Percentiles rank a stretch among this genome's conserved stretches.
phyloP scores from a whole-genome alignment of 1,140 invertebrate genomes.

The Tetramorium parvispinum region DNA sequence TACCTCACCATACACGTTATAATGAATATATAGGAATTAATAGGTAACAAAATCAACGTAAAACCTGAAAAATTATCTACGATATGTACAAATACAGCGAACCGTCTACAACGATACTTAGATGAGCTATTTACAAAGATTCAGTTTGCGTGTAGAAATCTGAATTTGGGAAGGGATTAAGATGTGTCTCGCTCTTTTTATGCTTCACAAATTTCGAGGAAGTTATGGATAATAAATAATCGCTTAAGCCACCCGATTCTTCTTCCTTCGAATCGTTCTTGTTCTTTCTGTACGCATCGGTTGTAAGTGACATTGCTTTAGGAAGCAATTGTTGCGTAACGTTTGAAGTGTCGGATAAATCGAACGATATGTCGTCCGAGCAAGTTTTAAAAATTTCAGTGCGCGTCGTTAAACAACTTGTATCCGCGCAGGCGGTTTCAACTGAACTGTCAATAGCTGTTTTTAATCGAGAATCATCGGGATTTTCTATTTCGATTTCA shows the following conservation, averaged over 20 bases:
- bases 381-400: constrained; percentile 2
- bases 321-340: constrained; percentile 53
- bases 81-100: constrained; percentile 58
- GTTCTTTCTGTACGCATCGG: background rate
- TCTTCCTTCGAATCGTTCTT: constrained; percentile 53
- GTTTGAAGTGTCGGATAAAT: constrained; percentile 36
- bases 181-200: constrained; percentile 34
- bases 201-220: constrained; percentile 63
- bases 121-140: constrained; percentile 73
- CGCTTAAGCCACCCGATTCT: constrained; percentile 74
- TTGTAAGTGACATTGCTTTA: background rate
- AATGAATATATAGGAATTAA: constrained; percentile 57
- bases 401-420: background rate
- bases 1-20: constrained; percentile 54
- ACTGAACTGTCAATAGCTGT: background rate
- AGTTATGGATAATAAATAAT: constrained; percentile 79
- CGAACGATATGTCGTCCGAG: background rate
- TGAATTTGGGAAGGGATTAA: constrained; percentile 52
- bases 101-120: constrained; percentile 15
- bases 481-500: background rate
- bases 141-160: constrained; percentile 74
- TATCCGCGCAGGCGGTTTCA: background rate
- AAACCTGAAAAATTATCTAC: constrained; percentile 20
- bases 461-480: background rate
- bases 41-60: constrained; percentile 42